Conservation (phyloP, 2,797 vertebrate species). For the Pantherophis vulpinus region DNA sequence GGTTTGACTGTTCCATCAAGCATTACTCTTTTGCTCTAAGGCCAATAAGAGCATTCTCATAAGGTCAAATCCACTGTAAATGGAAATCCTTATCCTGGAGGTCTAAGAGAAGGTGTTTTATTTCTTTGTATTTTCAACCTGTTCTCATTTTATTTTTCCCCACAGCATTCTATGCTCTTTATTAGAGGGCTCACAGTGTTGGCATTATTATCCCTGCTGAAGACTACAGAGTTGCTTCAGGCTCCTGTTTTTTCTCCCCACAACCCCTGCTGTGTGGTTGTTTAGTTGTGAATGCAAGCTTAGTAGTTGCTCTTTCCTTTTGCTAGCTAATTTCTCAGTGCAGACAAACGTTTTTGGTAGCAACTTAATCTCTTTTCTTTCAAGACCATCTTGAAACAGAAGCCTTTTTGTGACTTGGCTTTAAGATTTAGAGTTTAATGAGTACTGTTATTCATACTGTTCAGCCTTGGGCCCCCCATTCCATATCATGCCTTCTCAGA, state of each 20-base stretch:
- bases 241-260: conserved; percentile 17
- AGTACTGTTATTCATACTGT: neutral
- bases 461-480: neutral
- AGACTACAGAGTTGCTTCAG: conserved; percentile 38
- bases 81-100: conserved; percentile 53
- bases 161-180: conserved; percentile 27
- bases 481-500: conserved; percentile 21
- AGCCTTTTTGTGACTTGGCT: conserved; percentile 4
- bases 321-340: conserved; percentile 42
- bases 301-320: conserved; percentile 46
- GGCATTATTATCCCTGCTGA: conserved; percentile 37
- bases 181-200: conserved; percentile 36
- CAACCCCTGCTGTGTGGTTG: neutral
- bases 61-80: conserved; percentile 62
- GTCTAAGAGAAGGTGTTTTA: conserved; percentile 31
- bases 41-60: conserved; percentile 49
- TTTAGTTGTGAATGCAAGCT: conserved; percentile 50
- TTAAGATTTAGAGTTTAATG: conserved; percentile 9
- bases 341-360: conserved; percentile 25
- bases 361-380: conserved; percentile 31
- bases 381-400: conserved; percentile 18
- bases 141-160: conserved; percentile 44
- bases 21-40: conserved; percentile 42
- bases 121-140: conserved; percentile 56
- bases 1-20: conserved; percentile 49